Evolutionary conservation across 2,113 vertebrate species (phyloP), one percentile per base, ranked within the genome.

Genomic region (Thalassarche chlororhynchos): DNA sequence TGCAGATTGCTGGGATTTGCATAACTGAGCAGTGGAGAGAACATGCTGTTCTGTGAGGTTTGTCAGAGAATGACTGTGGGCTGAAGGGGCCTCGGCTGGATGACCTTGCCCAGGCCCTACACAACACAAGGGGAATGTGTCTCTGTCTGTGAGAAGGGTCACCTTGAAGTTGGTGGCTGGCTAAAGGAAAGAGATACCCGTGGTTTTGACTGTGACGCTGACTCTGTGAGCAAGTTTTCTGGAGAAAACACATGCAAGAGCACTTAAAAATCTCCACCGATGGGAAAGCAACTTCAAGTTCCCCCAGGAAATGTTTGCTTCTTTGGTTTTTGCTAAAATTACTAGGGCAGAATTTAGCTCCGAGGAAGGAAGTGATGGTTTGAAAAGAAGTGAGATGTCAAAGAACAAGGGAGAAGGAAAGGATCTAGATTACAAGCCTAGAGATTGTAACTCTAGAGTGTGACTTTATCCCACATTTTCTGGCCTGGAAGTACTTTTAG

Each of bases 301-400:
- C 61, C 86, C 77, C 49, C 47, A 47, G 84, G 69, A 87, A 92
- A 79, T 9, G 5, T 87, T 91, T 44, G n/a, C 34, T 91, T 76
- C 85, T 51, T 84, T 89, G 61, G 8, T 36, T 97, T 79, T 60
- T 87, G 65, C 90, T 89, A 47, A 78, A 97, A 97, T 95, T 91
- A 96, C 86, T 94, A 23, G 95, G 92, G 89, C 89, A 86, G 92
- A 95, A 89, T 94, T 94, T 92, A 79, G 92, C 90, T 96, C 54
- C 1, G 2, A 94, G 96, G 88, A 85, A 93, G 58, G 72, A 80
- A 79, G 51, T 42, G 93, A 74, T 69, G 83, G 74, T 74, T 76
- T 94, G 89, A 55, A 79, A 95, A 87, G 92, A 78, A 93, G 75
- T 29, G 81, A 92, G 86, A 91, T 83, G 78, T 91, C 61, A 84